Evolutionary conservation across 2,113 vertebrate genomes (phyloP).

Genomic region (Mirza zaza): DNA sequence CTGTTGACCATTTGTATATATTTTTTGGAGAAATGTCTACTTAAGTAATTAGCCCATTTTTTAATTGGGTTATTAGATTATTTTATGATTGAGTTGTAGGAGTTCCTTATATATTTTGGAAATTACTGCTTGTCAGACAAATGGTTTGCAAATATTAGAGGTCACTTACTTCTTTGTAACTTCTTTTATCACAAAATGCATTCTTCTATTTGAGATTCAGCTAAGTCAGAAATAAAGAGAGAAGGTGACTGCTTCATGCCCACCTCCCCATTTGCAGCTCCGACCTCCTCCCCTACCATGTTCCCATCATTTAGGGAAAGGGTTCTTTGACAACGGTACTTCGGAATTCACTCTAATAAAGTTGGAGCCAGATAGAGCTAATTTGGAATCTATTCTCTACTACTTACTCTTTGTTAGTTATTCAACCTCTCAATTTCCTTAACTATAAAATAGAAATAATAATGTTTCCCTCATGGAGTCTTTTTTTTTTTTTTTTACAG

Average conservation of each 20-base stretch:
- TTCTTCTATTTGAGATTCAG: background rate
- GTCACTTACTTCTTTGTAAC: background rate
- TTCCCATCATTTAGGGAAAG: no score
- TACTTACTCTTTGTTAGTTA: background rate
- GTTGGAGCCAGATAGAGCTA: background rate
- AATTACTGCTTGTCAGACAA: background rate
- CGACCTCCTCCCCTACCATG: no score
- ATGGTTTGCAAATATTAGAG: background rate
- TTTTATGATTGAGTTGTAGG: background rate
- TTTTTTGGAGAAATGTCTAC: background rate
- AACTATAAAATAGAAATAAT: slow-evolving; percentile 7
- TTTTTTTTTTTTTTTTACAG: background rate
- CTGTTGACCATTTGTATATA: background rate
- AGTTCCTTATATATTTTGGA: background rate
- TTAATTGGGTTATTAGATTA: background rate
- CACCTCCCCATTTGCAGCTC: background rate
- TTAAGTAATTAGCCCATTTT: background rate
- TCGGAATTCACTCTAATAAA: background rate
- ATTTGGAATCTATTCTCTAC: background rate
- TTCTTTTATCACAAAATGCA: background rate
- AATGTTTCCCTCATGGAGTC: background rate
- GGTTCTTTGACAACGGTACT: background rate
- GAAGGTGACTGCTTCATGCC: background rate
- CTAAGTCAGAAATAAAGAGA: background rate
- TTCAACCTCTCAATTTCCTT: background rate